Conservation (phyloP, 2,888 invertebrate genomes). For the Synanthedon formicaeformis region DNA sequence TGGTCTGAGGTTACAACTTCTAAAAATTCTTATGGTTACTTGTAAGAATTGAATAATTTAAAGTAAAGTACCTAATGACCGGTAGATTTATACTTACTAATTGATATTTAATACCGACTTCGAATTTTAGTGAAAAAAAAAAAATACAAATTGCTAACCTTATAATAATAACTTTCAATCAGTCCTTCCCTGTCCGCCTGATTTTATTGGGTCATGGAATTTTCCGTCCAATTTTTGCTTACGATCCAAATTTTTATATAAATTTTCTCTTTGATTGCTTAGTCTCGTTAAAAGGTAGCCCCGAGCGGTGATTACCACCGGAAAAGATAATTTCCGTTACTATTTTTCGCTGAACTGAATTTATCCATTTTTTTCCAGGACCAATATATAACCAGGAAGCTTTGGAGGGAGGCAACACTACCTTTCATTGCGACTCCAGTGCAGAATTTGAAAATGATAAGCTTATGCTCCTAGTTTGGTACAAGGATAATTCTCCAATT, state of each 20-base stretch:
- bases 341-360: not conserved
- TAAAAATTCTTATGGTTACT: too few species aligned
- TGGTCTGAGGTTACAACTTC: too few species aligned
- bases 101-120: too few species aligned
- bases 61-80: too few species aligned
- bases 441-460: conserved; percentile 64
- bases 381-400: conserved; percentile 65
- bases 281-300: not conserved
- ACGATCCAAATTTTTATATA: not conserved
- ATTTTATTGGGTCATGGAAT: too few species aligned
- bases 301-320: not conserved
- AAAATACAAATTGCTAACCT: too few species aligned
- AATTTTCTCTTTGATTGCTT: not conserved
- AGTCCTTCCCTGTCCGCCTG: too few species aligned
- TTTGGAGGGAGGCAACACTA: conserved; percentile 64
- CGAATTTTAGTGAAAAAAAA: too few species aligned
- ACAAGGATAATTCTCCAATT: conserved; percentile 72
- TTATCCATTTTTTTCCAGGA: conserved; percentile 34
- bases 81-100: too few species aligned
- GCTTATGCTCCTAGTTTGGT: conserved; percentile 74
- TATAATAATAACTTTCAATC: too few species aligned
- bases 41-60: too few species aligned
- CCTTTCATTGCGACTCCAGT: conserved; percentile 69
- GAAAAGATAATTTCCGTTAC: not conserved
- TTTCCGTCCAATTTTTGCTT: not conserved